Conservation (phyloP, 2,888 invertebrate genomes). For the Aleiodes leptofemur region DNA sequence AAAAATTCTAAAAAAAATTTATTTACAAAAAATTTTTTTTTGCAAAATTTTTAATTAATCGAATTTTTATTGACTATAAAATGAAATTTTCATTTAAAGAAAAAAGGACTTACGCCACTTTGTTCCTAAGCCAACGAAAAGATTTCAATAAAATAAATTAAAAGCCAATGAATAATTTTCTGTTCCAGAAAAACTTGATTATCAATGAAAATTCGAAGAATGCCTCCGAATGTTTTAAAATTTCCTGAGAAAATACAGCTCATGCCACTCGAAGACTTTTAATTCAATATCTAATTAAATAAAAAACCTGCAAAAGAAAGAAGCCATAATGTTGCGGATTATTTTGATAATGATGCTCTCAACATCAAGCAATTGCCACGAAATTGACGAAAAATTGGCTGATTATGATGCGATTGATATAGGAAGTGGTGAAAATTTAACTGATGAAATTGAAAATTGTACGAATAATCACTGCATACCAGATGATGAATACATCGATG, state of each 20-base stretch:
- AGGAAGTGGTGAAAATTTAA: conserved; percentile 1
- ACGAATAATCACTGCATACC: conserved; percentile 75
- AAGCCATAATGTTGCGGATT: background rate
- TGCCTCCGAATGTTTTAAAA: background rate
- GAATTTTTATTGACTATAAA: no score
- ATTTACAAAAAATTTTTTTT: no score
- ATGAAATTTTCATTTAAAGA: no score
- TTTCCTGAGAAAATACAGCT: no score
- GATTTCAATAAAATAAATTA: no score
- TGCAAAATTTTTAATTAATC: no score
- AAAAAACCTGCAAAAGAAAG: background rate
- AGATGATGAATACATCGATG: conserved; percentile 79
- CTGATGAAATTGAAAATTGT: conserved; percentile 64
- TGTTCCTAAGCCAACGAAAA: no score
- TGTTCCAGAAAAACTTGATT: background rate
- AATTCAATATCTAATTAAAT: background rate
- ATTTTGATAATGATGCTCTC: background rate
- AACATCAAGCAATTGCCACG: background rate
- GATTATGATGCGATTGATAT: background rate
- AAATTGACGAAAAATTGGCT: background rate
- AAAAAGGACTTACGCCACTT: no score
- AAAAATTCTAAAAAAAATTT: no score
- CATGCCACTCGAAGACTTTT: no score
- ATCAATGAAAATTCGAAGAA: background rate
- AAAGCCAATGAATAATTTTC: background rate